Evolutionary conservation across 2,888 invertebrate species (phyloP).

Genomic region (Biston stratarius): DNA sequence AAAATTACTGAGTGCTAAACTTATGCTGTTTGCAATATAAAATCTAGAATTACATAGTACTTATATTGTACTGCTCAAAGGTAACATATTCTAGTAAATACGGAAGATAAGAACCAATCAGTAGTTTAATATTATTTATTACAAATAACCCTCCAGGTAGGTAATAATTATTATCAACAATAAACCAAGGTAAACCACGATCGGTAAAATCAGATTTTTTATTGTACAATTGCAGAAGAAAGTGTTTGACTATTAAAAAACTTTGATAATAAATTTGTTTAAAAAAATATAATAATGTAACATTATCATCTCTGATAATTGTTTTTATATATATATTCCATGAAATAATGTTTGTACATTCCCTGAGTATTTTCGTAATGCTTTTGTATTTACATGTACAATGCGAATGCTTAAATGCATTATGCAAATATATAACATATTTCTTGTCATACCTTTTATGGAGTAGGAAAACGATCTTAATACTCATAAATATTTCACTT

Average conservation of each 20-base stretch:
- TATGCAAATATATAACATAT: too few relatives aligned
- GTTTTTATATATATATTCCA: too few relatives aligned
- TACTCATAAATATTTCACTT: background rate
- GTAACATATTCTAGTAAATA: background rate
- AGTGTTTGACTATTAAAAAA: background rate
- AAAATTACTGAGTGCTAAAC: too few relatives aligned
- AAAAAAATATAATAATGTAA: background rate
- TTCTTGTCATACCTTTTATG: slow-evolving; percentile 14
- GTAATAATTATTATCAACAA: slow-evolving; percentile 22
- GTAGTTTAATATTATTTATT: slow-evolving; percentile 11
- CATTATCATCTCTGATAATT: too few relatives aligned
- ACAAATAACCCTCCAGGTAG: slow-evolving; percentile 18
- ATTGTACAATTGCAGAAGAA: slow-evolving; percentile 20
- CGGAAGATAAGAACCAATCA: slow-evolving; percentile 27
- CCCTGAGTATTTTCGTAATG: background rate
- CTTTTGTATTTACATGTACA: slow-evolving; percentile 12
- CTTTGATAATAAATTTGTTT: background rate
- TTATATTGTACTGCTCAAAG: too few relatives aligned
- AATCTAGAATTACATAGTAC: too few relatives aligned
- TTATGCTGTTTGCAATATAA: background rate
- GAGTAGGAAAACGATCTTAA: slow-evolving; percentile 21
- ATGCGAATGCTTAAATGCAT: background rate
- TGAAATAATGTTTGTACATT: background rate
- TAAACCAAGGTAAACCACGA: slow-evolving; percentile 32
- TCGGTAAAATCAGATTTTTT: slow-evolving; percentile 21